Evolutionary conservation across 2,888 invertebrate species (phyloP), one percentile per base, ranked within the genome.

Genomic region (Thecophora atra): DNA sequence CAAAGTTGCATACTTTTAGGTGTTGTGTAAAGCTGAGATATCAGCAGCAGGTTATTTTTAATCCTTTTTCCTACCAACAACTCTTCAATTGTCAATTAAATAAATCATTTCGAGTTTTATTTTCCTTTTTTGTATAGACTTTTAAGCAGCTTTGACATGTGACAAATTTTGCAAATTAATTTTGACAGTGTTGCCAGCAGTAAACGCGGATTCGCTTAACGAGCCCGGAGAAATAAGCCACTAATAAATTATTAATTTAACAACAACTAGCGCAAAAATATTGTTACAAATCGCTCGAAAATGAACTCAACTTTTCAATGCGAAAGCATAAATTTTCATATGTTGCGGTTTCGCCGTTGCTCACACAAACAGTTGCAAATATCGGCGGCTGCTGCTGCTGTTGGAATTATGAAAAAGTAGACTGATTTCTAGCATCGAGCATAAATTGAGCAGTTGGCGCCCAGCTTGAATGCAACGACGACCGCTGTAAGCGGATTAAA

Each of bases 111-210:
- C 24, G 17, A 56, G 15, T 21, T n/a, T 56, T 6, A 60, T 62
- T 60, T 60, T 60, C 60, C n/a, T 47, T 54, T 58, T 60, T 69
- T 47, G n/a, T 13, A 5, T 54, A 11, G 51, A 37, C 37, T 56
- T 26, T 68, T 26, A 47, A 51, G n/a, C 26, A 47, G 7, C 13
- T 19, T 28, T 47, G 69, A 69, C 60, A 69, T 19, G 44, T 51
- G 69, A 69, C 69, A 69, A 69, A 69, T 69, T 69, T 69, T 28
- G 17, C 62, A 28, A 69, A 60, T 21, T 47, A 60, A 60, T 69
- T 60, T 21, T 2, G 21, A 54, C 15, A n/a, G 51, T 15, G 47
- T 17, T 69, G 60, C 62, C 54, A 28, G 17, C 24, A 51, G 11
- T n/a, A 47, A 24, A 37, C 7, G 51, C 17, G 47, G 15, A 47